phyloP scores from a whole-genome alignment of 23 tunicate species.

The Ascidia mentula region DNA sequence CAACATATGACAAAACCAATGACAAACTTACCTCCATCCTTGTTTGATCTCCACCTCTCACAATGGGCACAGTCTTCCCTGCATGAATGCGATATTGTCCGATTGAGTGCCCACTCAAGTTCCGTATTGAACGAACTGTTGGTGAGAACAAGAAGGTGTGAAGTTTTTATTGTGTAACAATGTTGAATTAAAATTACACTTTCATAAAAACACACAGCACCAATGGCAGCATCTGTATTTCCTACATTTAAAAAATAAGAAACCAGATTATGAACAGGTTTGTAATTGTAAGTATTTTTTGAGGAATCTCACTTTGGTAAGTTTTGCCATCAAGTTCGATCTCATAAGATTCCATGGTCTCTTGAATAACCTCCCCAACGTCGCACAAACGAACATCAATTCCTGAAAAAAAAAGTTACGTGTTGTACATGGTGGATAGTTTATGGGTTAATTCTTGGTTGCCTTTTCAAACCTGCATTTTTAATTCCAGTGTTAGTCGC shows the following conservation, averaged over 20 bases:
- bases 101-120: constrained; percentile 91
- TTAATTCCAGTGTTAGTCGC: constrained; percentile 98
- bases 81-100: constrained; percentile 95
- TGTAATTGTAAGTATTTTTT: not conserved
- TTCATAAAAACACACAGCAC: not conserved
- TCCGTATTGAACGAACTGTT: constrained; percentile 83
- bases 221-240: not conserved
- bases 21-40: constrained; percentile 79
- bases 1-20: no score
- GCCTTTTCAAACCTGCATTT: constrained; percentile 70
- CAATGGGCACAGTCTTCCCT: constrained; percentile 97
- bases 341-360: constrained; percentile 98
- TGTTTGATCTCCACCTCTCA: constrained; percentile 92
- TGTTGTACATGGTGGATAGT: no score
- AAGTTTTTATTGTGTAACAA: no score
- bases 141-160: no score
- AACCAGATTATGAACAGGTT: not conserved
- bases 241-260: not conserved
- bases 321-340: constrained; percentile 96
- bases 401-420: no score
- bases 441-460: no score
- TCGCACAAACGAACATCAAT: constrained; percentile 92
- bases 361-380: constrained; percentile 94
- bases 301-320: constrained; percentile 80
- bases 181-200: not conserved